Base-by-base conservation (phyloP, 2,888 invertebrate genomes). In the Rhingia rostrata region DNA sequence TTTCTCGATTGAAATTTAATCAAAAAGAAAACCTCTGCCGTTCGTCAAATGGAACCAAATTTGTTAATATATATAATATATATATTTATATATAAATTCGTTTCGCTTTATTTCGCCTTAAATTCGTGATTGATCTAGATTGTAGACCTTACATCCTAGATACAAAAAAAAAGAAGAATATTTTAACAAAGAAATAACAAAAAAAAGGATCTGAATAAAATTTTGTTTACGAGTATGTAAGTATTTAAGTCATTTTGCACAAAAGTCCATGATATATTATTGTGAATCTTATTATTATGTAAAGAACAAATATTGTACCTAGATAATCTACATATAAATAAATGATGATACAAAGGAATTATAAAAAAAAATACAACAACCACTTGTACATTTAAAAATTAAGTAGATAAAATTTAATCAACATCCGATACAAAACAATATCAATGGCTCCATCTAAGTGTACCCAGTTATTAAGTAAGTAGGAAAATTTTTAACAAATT, bases 241-340 rank as follows among this genome's bases (percentile, higher is more conserved):
- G 64, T 67, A 63, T 45, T 12, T 67, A 73, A 83, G 83, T 69
- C 22, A 63, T 83, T 73, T 73, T 83, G 73, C 83, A 83, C 83
- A 63, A 83, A 64, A 61, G 64, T 66, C 60, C 75, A 69, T 70
- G 41, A 54, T 43, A 63, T 66, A 78, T 43, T 78, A 67, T 67
- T 83, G 78, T 83, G 67, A 78, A 78, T 73, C 56, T 67, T 61
- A 73, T 67, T 49, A 61, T 63, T 56, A 51, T 63, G 63, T 67
- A 78, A 74, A 78, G 41, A 69, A 63, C 69, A 70, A 69, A 78
- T 54, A 63, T 51, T 63, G 70, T 78, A 78, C 63, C 73, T 63
- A 75, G 63, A 73, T 73, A 73, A 77, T 53, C 60, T 60, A 51
- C 64, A 70, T 73, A 33, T 53, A 41, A 49, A 43, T 30, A 39